phyloP scores from a whole-genome alignment of 37 sponge, comb jelly and placozoan species.

The Ephydatia muelleri region DNA sequence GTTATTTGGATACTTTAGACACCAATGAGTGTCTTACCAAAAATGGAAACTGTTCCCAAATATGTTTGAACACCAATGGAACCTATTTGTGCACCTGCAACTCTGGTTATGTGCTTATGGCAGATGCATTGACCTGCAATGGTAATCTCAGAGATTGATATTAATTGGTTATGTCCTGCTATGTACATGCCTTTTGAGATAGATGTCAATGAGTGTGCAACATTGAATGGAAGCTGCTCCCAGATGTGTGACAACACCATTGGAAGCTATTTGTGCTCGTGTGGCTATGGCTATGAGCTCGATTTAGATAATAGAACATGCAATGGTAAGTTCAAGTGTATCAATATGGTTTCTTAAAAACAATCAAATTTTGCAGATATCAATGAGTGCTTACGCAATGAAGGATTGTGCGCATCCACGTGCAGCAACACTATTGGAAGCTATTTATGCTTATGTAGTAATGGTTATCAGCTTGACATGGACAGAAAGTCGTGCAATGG shows the following conservation, averaged over 20 bases:
- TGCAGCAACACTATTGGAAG: conserved; percentile 11
- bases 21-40: no score
- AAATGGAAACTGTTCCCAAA: no score
- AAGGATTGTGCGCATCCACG: background rate
- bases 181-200: no score
- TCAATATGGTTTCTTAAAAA: background rate
- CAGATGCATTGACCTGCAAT: no score
- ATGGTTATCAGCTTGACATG: background rate
- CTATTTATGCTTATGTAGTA: background rate
- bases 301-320: background rate
- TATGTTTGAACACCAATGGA: no score
- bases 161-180: no score
- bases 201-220: background rate
- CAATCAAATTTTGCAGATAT: background rate
- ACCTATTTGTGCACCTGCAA: no score
- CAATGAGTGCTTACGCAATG: background rate
- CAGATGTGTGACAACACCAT: background rate
- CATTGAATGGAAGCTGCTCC: background rate
- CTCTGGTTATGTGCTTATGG: no score
- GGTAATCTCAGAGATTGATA: no score
- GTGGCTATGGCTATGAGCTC: background rate
- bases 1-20: no score
- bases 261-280: background rate
- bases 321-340: no score
- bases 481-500: background rate